Percentiles rank a stretch among this genome's conserved stretches.
phyloP scores from a whole-genome alignment of 2,888 invertebrate genomes.

The Portevinia maculata region DNA sequence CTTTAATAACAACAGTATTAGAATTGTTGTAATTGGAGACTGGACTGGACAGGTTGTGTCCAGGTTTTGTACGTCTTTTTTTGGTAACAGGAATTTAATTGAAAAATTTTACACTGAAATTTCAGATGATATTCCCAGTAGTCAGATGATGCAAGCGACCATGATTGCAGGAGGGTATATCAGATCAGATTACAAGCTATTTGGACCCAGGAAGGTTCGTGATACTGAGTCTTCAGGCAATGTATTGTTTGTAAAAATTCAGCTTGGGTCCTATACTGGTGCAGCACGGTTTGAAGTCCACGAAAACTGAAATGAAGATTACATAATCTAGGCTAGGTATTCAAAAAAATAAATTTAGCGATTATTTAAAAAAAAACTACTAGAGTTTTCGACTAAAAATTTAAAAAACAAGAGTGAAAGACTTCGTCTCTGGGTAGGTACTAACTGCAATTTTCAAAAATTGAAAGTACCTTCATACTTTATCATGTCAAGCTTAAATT shows the following conservation, averaged over 20 bases:
- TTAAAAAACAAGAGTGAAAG: too few species aligned
- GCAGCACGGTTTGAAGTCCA: background rate
- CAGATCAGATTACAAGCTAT: constrained; percentile 7
- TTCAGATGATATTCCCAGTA: constrained; percentile 3
- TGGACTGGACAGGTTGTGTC: constrained; percentile 61
- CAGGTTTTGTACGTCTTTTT: constrained; percentile 67
- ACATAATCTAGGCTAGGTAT: too few species aligned
- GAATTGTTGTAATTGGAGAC: constrained; percentile 86
- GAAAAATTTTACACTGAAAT: background rate
- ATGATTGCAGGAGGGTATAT: constrained; percentile 1
- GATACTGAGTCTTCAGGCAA: background rate
- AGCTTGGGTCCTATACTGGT: background rate
- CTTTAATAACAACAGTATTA: constrained; percentile 86
- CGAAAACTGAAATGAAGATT: too few species aligned
- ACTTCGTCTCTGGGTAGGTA: too few species aligned
- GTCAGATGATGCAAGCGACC: constrained; percentile 8
- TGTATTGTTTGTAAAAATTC: background rate
- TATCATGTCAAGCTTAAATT: too few species aligned
- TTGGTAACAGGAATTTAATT: constrained; percentile 1
- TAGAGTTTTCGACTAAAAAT: too few species aligned
- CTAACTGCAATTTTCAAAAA: too few species aligned
- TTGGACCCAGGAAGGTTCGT: constrained; percentile 1
- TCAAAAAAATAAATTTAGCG: too few species aligned
- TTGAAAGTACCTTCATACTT: too few species aligned
- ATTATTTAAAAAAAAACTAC: too few species aligned